Percentiles rank a stretch among this genome's conserved stretches.
Conservation (phyloP, 1,140 invertebrate genomes). For the Trypoxylus dichotomus region DNA sequence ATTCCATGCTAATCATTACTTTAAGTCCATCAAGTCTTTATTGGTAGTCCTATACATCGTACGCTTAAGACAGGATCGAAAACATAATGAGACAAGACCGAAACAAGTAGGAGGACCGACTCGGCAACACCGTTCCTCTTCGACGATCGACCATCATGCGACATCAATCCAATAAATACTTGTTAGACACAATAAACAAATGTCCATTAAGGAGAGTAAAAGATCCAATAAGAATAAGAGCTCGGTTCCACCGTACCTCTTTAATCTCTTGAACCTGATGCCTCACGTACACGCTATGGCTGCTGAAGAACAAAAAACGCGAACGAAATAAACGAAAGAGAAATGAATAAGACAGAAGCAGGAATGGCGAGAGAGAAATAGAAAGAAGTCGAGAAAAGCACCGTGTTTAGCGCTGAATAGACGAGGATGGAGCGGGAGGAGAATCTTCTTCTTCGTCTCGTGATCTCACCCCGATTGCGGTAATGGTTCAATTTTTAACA, state of each 20-base stretch:
- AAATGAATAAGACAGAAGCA: neutral
- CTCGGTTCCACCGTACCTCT: neutral
- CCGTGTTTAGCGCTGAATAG: neutral
- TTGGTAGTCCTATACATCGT: neutral
- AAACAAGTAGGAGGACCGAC: neutral
- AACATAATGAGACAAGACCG: neutral
- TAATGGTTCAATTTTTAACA: slow-evolving; percentile 54
- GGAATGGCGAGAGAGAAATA: neutral
- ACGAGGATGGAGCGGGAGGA: slow-evolving; percentile 4
- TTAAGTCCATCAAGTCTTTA: too few species aligned
- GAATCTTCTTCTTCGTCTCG: neutral
- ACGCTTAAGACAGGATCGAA: neutral
- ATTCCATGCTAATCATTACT: too few species aligned
- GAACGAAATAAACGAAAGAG: neutral
- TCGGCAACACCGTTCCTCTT: neutral
- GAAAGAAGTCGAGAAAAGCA: neutral
- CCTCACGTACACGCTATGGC: neutral
- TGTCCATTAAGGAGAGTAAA: slow-evolving; percentile 32
- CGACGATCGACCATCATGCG: neutral
- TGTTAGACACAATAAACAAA: slow-evolving; percentile 34
- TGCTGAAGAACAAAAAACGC: neutral
- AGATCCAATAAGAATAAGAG: slow-evolving; percentile 33
- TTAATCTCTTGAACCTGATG: slow-evolving; percentile 16
- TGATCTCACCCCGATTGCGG: slow-evolving; percentile 47
- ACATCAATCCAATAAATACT: slow-evolving; percentile 28